Evolutionary conservation across 2,797 vertebrate species (phyloP).

Genomic region (Micrastur ruficollis): DNA sequence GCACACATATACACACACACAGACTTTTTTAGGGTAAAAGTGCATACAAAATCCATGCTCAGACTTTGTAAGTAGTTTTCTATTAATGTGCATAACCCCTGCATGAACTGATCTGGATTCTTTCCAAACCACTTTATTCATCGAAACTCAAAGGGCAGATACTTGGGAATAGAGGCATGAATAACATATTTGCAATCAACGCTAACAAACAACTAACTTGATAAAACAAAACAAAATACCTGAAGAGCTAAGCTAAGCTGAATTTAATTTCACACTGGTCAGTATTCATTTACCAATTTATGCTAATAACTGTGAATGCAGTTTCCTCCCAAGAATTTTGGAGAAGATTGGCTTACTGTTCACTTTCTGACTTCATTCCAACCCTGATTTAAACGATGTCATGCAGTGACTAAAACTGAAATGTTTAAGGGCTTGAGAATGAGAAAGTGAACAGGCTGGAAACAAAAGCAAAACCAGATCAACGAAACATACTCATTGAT

Average conservation of each 20-base stretch:
- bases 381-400: neutral
- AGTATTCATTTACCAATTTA: neutral
- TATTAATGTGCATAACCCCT: neutral
- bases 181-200: neutral
- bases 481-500: neutral
- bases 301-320: neutral
- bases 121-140: slow-evolving; percentile 1
- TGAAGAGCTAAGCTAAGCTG: neutral
- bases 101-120: neutral
- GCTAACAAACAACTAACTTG: neutral
- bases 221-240: neutral
- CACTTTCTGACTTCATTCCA: neutral
- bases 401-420: neutral
- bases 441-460: neutral
- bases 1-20: rapidly evolving
- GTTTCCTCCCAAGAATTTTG: neutral
- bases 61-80: neutral
- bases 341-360: neutral
- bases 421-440: neutral
- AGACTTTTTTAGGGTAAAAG: neutral
- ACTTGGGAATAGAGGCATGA: neutral
- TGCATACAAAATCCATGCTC: neutral
- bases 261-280: neutral
- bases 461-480: neutral
- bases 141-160: neutral